phyloP scores from a whole-genome alignment of 2,888 invertebrate species.

The Chymomyza caudatula region DNA sequence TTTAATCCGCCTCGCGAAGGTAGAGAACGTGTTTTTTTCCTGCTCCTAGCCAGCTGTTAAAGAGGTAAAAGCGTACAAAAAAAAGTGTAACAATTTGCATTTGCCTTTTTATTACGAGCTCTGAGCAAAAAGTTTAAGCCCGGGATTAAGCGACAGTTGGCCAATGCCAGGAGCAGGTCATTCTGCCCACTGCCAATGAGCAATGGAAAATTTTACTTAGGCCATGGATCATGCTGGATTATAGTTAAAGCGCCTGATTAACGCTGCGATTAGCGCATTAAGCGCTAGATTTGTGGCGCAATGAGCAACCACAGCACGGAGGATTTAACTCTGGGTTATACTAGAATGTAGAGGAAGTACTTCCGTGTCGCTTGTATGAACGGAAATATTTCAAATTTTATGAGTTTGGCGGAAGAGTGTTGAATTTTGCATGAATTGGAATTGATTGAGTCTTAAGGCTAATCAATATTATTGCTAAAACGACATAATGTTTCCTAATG shows the following conservation, averaged over 20 bases:
- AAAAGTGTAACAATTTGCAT: conserved; percentile 38
- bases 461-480: background rate
- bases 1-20: conserved; percentile 56
- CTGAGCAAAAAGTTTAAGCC: conserved; percentile 53
- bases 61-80: conserved; percentile 53
- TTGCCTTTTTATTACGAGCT: conserved; percentile 40
- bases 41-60: conserved; percentile 47
- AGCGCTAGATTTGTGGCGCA: conserved; percentile 53
- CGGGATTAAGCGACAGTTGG: conserved; percentile 59
- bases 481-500: background rate
- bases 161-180: conserved; percentile 18
- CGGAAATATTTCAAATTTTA: background rate
- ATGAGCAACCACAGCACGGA: conserved; percentile 38
- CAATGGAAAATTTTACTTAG: conserved; percentile 45
- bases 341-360: conserved; percentile 31
- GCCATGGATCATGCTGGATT: conserved; percentile 53
- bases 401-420: background rate
- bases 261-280: conserved; percentile 48
- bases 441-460: background rate
- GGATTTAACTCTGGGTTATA: conserved; percentile 34
- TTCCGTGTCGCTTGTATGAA: background rate
- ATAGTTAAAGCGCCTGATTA: conserved; percentile 62
- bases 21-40: conserved; percentile 41
- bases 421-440: background rate
- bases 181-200: background rate